A percentile compares a stretch with the other conserved stretches of the same genome.
Conservation (phyloP, 2,113 vertebrate species). For the Machaerirhynchus nigripectus region DNA sequence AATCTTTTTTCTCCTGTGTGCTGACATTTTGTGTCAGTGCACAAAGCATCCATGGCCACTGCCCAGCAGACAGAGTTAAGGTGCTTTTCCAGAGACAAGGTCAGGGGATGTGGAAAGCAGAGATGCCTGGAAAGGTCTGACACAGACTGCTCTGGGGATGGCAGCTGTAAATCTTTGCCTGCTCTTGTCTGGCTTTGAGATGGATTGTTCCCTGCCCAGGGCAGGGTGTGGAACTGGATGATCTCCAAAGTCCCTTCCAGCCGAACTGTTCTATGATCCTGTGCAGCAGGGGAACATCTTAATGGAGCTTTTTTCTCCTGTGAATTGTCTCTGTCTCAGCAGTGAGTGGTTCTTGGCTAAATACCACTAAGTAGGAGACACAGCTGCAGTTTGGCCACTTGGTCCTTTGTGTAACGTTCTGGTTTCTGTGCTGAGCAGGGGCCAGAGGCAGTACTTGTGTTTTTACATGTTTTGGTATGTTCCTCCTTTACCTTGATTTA, state of each 20-base stretch:
- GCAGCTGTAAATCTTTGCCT: background rate
- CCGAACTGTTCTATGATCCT: background rate
- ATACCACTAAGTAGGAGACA: background rate
- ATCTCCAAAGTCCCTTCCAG: background rate
- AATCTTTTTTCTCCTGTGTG: background rate
- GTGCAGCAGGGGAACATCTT: background rate
- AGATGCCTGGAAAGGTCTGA: background rate
- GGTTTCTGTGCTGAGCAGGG: background rate
- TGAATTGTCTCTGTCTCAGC: background rate
- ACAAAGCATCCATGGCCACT: background rate
- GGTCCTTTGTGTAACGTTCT: background rate
- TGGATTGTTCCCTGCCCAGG: background rate
- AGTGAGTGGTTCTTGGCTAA: background rate
- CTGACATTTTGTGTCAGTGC: background rate
- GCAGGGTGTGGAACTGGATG: background rate
- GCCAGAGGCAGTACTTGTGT: accelerated
- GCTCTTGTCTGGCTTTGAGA: background rate
- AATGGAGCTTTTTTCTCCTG: background rate
- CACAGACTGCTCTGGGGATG: background rate
- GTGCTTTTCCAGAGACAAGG: background rate
- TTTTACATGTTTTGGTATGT: background rate
- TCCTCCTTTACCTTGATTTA: background rate
- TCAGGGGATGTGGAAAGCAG: background rate
- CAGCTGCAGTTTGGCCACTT: background rate
- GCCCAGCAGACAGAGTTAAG: background rate